Conservation (phyloP, 2,113 vertebrate species). For the Meleagris gallopavo region DNA sequence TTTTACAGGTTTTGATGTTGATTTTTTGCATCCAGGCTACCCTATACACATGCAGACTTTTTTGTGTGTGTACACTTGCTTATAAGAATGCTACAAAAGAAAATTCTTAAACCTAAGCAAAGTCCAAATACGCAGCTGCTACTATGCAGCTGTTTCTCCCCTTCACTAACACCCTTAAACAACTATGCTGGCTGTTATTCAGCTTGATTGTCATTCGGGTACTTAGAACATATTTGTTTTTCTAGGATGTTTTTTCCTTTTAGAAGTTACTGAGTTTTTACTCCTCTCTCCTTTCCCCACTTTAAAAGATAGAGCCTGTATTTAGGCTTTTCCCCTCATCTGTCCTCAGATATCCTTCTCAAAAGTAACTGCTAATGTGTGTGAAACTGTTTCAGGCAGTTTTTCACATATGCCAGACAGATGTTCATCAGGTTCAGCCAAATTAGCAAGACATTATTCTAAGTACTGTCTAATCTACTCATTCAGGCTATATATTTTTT, state of each 20-base stretch:
- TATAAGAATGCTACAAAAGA: background rate
- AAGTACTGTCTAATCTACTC: background rate
- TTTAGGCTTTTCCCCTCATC: rapidly evolving
- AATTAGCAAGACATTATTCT: background rate
- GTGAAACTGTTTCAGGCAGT: background rate
- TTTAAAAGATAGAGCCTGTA: background rate
- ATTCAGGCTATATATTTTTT: background rate
- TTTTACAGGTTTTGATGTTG: background rate
- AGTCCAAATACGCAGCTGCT: background rate
- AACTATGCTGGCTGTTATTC: background rate
- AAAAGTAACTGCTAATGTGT: background rate
- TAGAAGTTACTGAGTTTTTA: background rate
- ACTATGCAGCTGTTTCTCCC: background rate
- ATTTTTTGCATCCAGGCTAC: background rate
- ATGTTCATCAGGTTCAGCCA: background rate
- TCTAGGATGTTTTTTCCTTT: background rate
- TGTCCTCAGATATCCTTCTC: background rate
- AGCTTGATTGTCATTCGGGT: background rate
- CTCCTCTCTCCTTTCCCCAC: rapidly evolving
- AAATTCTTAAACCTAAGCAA: background rate
- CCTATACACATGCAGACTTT: background rate
- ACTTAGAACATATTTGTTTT: background rate
- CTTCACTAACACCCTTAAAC: background rate
- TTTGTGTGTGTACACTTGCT: background rate
- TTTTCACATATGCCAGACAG: background rate